These are phyloP conservation scores for Agriopis aurantiaria DNA, from an alignment of 2,888 invertebrate genomes.

Conservation along the genomic window DNA sequence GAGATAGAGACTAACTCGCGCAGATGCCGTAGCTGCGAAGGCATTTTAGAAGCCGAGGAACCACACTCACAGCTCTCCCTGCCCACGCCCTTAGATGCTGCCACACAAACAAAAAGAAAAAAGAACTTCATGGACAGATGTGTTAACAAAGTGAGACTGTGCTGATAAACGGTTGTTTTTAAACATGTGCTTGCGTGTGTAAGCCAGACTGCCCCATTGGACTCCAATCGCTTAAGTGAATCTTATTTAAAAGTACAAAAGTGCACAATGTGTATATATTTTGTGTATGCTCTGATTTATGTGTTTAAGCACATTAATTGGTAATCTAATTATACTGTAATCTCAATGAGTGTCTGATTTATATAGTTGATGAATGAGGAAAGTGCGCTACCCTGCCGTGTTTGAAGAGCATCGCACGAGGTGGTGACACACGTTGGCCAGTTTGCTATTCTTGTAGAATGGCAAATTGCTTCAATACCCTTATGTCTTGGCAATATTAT, in stretches of 20 bases:
- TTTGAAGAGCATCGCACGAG: slow-evolving; percentile 77
- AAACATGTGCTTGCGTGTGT: slow-evolving; percentile 75
- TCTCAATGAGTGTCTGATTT: slow-evolving; percentile 81
- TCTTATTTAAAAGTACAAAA: slow-evolving; percentile 83
- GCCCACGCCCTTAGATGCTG: slow-evolving; percentile 85
- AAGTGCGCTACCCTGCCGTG: slow-evolving; percentile 74
- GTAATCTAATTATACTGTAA: slow-evolving; percentile 75
- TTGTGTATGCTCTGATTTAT: slow-evolving; percentile 74
- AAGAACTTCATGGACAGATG: slow-evolving; percentile 95
- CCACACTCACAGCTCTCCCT: slow-evolving; percentile 85
- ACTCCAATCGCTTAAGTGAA: slow-evolving; percentile 76
- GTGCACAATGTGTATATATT: slow-evolving; percentile 83
- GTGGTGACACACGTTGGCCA: slow-evolving; percentile 64
- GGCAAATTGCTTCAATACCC: slow-evolving; percentile 74
- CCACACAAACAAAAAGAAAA: slow-evolving; percentile 88
- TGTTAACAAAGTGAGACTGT: slow-evolving; percentile 93
- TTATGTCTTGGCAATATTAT: slow-evolving; percentile 63
- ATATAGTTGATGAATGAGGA: slow-evolving; percentile 64
- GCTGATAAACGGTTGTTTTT: slow-evolving; percentile 81
- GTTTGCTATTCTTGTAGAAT: slow-evolving; percentile 82
- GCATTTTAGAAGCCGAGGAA: slow-evolving; percentile 84
- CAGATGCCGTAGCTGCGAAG: slow-evolving; percentile 88
- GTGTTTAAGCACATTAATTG: slow-evolving; percentile 69
- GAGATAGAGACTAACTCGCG: slow-evolving; percentile 71
- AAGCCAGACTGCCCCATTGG: slow-evolving; percentile 75